These are phyloP conservation scores for Saimiri boliviensis DNA, from an alignment of 2,113 vertebrate species.

Conservation along the genomic window DNA sequence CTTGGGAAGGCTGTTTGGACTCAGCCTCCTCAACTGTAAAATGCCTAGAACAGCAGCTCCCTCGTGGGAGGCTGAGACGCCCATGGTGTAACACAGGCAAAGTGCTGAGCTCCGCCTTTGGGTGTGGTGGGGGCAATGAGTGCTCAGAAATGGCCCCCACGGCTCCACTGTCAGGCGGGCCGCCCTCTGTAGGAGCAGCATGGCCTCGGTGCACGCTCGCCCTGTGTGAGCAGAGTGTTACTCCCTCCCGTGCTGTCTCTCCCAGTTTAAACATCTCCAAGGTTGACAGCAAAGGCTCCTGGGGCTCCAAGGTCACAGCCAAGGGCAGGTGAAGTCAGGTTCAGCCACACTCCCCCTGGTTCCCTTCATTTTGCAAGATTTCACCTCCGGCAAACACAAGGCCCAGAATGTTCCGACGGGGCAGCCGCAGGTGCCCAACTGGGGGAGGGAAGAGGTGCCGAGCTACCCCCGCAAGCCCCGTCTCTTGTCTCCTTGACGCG, in stretches of 20 bases:
- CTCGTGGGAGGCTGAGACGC: rapidly evolving
- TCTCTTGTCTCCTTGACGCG: rapidly evolving
- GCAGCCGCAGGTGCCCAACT: too few relatives aligned
- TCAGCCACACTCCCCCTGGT: rapidly evolving
- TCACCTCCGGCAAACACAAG: rapidly evolving
- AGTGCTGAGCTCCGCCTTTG: neutral
- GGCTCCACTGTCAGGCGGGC: neutral
- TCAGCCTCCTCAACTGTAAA: neutral
- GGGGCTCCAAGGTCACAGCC: neutral
- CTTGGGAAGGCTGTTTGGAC: neutral
- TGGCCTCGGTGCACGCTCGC: neutral
- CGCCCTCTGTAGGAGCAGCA: neutral
- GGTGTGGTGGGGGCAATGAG: too few relatives aligned
- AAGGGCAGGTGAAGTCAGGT: rapidly evolving
- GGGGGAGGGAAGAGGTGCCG: neutral
- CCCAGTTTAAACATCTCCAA: neutral
- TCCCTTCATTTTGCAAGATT: rapidly evolving
- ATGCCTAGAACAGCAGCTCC: neutral
- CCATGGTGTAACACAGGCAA: rapidly evolving
- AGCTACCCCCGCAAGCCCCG: neutral
- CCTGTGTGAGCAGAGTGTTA: rapidly evolving
- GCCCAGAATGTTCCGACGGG: neutral
- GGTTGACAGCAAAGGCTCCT: neutral
- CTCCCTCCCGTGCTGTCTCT: rapidly evolving
- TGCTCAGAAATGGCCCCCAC: rapidly evolving